Conservation (phyloP, 2,888 invertebrate genomes). For the Drosophila mercatorum region DNA sequence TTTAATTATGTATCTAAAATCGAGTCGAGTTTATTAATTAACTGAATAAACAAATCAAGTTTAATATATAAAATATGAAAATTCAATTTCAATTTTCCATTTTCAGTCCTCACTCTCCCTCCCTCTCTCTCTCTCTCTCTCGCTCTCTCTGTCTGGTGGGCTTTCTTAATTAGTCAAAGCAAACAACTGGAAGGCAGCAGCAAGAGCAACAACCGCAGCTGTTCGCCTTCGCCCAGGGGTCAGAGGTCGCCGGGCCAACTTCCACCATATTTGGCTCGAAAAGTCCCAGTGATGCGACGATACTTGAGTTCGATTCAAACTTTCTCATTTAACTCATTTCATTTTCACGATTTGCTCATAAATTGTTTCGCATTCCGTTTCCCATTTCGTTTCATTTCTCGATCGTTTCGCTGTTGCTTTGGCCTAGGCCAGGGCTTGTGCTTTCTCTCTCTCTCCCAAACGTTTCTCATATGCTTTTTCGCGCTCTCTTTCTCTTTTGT, state of each 20-base stretch:
- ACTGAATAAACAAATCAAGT: conserved; percentile 18
- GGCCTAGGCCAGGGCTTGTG: too few relatives aligned
- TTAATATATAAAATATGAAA: conserved; percentile 17
- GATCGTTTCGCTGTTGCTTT: background rate
- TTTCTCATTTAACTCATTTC: background rate
- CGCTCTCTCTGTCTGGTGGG: background rate
- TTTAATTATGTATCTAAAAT: conserved; percentile 25
- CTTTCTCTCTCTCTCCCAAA: background rate
- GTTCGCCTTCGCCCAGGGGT: conserved; percentile 18
- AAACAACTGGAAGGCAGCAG: conserved; percentile 16
- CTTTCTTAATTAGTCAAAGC: conserved; percentile 38
- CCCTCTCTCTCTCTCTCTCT: background rate
- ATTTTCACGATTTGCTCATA: background rate
- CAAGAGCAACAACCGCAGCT: background rate
- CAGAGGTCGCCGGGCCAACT: conserved; percentile 31
- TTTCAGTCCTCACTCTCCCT: background rate
- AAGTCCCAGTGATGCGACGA: background rate
- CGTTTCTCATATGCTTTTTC: background rate
- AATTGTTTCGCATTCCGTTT: background rate
- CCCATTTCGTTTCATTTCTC: background rate
- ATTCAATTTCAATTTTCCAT: conserved; percentile 4
- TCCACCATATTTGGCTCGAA: background rate
- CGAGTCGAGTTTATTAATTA: conserved; percentile 29
- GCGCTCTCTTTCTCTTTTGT: background rate
- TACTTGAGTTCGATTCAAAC: background rate